Evolutionary conservation across 2,113 vertebrate species (phyloP), one percentile per base, ranked within the genome.

Genomic region (Emydura subglobosa): DNA sequence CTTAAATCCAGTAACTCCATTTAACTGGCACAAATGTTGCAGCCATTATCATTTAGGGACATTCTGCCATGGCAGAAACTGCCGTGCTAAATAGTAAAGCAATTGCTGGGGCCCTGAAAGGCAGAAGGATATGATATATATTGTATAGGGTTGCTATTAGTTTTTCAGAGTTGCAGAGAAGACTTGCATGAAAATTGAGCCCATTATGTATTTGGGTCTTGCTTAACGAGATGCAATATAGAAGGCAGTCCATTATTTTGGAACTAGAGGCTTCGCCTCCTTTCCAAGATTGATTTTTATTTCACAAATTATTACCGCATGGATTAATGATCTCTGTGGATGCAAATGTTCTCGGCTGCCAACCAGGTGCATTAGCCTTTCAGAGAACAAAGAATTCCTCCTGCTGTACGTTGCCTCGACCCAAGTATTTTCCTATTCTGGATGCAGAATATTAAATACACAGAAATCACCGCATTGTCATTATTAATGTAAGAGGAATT

Each of bases 281-380:
- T 93, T 93, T 91, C 92, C 68, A 97, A 98, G 98, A 98, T 98
- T 98, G 97, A 98, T 98, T 97, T 97, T 98, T 96, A 94, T 96
- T 97, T 97, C 96, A 95, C 95, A 96, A 97, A 97, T 97, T 97
- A 98, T 97, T 97, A 94, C 95, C 91, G 91, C 92, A 24, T 97
- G 97, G 96, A 98, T 98, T 98, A 98, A 98, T 98, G 98, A 98
- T 96, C 93, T 91, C 90, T 94, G 87, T 47, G 54, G 94, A 96
- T 96, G 96, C 95, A 96, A 98, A 97, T 51, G 89, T 97, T 97
- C 88, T 96, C 54, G 86, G 97, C 97, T 97, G 88, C 95, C 79
- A 96, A 87, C 85, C 94, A 97, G 96, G 96, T 97, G 51, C 96
- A 97, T 98, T 98, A 97, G 98, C 96, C 94, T 97, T 97, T 88